Evolutionary conservation across 1,140 invertebrate genomes (phyloP), one percentile per base, ranked within the genome.

Genomic region (Bombus huntii): DNA sequence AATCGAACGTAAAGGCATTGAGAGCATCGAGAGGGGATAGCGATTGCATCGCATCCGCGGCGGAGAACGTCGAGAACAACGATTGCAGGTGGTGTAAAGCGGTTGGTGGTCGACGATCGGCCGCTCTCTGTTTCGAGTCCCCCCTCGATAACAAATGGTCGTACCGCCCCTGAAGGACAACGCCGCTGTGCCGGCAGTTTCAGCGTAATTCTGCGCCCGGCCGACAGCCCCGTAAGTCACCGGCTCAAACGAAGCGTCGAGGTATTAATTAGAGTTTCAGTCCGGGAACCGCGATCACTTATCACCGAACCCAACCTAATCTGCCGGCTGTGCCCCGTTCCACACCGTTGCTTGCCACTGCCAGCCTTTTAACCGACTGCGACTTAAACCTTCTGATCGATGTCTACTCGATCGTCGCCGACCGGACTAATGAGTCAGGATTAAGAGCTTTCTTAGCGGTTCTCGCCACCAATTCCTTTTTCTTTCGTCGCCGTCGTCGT

Each of bases 231-330:
- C 94, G 92, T 95, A 95, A 95, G 94, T 95, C 93, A 95, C 91
- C 81, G 91, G 92, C 94, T 95, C 94, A 94, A 95, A 95, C 94
- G 93, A 93, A 94, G 92, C 94, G 92, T 92, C 92, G 91, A 94
- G 94, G 94, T 95, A 95, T 95, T 95, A 95, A 95, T 95, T 95
- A 95, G 93, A 95, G 94, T 95, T 95, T 94, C 94, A 91, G 92
- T 88, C 89, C 88, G 88, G 91, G 89, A 92, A 93, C 93, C 94
- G 92, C 93, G 94, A 95, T 94, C 94, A 95, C 94, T 95, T 95
- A 95, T 95, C 94, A 94, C 93, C 86, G 89, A 89, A 91, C 89
- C 93, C 91, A 88, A 88, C 89, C 92, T 88, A 91, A 91, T 91
- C 91, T 89, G 80, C 72, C 31, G 74, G 83, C 79, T 65, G 66